A percentile compares a stretch with the other conserved stretches of the same genome.
These are phyloP conservation scores for Cricetomys ansorgei DNA, from an alignment of 2,113 vertebrate species.

Conservation along the genomic window DNA sequence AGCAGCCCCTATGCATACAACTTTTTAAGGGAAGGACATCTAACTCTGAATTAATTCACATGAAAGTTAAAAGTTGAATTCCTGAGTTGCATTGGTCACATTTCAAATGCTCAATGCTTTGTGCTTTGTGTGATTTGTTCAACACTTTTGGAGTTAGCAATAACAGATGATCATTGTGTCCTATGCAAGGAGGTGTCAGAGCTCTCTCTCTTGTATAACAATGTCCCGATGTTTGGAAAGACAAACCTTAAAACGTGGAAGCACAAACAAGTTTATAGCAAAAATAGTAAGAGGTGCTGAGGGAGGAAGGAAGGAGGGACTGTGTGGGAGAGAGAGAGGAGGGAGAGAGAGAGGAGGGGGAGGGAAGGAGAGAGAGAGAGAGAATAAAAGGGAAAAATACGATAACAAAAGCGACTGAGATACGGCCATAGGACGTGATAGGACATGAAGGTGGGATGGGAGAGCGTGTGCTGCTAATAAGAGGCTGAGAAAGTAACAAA, in stretches of 20 bases:
- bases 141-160: neutral
- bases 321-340: too few relatives aligned
- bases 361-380: neutral
- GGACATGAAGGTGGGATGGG: neutral
- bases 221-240: neutral
- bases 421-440: neutral
- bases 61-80: neutral
- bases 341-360: neutral
- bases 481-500: neutral
- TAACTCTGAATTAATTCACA: neutral
- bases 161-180: neutral
- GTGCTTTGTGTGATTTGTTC: neutral
- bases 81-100: neutral
- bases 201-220: neutral
- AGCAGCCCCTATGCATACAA: neutral
- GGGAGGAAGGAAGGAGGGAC: neutral
- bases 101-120: neutral
- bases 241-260: neutral
- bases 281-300: neutral
- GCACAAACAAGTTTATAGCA: neutral
- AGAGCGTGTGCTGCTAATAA: neutral
- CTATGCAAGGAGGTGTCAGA: neutral
- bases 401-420: neutral
- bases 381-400: neutral
- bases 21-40: neutral